Base-by-base conservation (phyloP, 1,140 invertebrate species). In the Drosophila nikananu region DNA sequence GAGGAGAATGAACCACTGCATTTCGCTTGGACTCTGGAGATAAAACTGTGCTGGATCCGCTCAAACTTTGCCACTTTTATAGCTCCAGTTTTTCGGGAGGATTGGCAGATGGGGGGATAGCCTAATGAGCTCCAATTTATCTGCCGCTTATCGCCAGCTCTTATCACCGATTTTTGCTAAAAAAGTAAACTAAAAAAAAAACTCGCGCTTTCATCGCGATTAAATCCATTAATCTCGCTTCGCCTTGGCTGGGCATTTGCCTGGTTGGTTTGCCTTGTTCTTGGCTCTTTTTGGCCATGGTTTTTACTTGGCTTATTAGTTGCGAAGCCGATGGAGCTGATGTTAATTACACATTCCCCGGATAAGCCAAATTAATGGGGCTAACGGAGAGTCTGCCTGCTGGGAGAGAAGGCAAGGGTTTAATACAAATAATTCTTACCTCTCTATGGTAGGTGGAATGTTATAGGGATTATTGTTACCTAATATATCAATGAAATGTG, bases 191-290 rank as follows among this genome's bases (percentile, higher is more conserved):
- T n/a, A n/a, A 17, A n/a, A 41, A 41, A 42, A 42, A 58, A 55
- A 55, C 51, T 55, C 27, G 37, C 48, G 78, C 61, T 81, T 81
- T 81, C 79, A 81, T 82, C 82, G 82, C 78, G 81, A 86, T 86
- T 68, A 79, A 63, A 61, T 35, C 61, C 81, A 83, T 83, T 83
- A 84, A 83, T 83, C 66, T 76, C 51, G 65, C 30, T 74, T 60
- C 48, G 65, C 54, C 54, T 12, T 17, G n/a, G 8, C 23, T 9
- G 10, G 46, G 23, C 13, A 21, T 23, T 48, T 30, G 13, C 37
- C 39, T 17, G 60, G 59, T 62, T n/a, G n/a, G n/a, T n/a, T n/a
- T n/a, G n/a, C n/a, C 48, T 83, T 83, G 76, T 60, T 78, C 62
- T 57, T 27, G 68, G 49, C 42, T 57, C 21, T 21, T n/a, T 17